Conservation (phyloP, 2,113 vertebrate species). For the Carassius carassius region DNA sequence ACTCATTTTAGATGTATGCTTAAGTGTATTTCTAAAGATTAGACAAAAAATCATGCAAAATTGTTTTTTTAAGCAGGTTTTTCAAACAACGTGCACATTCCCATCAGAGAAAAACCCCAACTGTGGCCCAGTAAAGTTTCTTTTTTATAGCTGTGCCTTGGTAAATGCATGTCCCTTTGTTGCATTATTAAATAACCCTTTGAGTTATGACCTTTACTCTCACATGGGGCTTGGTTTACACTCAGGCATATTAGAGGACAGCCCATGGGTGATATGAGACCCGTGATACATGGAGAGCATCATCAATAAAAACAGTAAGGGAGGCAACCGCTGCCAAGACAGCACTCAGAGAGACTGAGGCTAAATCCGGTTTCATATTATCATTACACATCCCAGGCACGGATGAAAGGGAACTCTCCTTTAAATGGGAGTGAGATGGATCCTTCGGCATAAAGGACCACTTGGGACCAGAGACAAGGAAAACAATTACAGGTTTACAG, state of each 20-base stretch:
- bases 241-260: conserved; percentile 44
- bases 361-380: conserved; percentile 60
- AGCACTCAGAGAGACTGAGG: conserved; percentile 47
- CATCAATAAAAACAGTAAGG: conserved; percentile 47
- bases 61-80: background rate
- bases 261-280: conserved; percentile 43
- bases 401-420: conserved; percentile 59
- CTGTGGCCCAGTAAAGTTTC: background rate
- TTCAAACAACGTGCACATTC: background rate
- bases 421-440: conserved; percentile 55
- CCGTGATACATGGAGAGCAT: conserved; percentile 34
- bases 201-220: conserved; percentile 53
- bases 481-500: conserved; percentile 54
- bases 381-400: conserved; percentile 47
- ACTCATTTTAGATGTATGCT: background rate
- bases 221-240: conserved; percentile 51
- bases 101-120: conserved; percentile 3
- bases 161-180: conserved; percentile 37
- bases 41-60: background rate
- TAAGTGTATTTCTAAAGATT: background rate
- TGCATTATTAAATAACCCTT: conserved; percentile 55
- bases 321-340: conserved; percentile 42
- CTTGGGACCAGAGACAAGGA: conserved; percentile 55
- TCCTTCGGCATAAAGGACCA: conserved; percentile 50
- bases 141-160: conserved; percentile 30